Conservation (phyloP, 2,797 vertebrate genomes). For the Enteromius treurensis region DNA sequence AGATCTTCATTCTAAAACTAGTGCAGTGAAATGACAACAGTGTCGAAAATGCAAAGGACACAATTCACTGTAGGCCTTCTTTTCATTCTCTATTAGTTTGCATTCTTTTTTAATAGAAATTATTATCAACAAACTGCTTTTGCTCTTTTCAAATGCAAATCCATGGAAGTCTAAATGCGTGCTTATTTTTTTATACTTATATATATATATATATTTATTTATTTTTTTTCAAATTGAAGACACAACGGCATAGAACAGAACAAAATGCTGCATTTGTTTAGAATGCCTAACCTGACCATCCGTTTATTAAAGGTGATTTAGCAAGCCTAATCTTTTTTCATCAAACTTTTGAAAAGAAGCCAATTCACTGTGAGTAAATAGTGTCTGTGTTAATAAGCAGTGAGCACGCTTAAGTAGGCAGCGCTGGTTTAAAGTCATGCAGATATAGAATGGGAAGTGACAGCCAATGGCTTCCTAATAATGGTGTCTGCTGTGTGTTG, state of each 20-base stretch:
- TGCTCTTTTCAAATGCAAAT: background rate
- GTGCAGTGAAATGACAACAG: conserved; percentile 14
- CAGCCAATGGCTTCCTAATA: conserved; percentile 74
- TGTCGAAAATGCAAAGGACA: background rate
- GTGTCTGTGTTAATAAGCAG: conserved; percentile 57
- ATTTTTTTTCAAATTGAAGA: background rate
- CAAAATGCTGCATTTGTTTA: too few species aligned
- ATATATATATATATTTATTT: too few species aligned
- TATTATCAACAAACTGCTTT: background rate
- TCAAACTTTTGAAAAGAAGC: conserved; percentile 59
- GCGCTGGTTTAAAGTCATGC: conserved; percentile 54
- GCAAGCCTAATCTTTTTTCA: background rate
- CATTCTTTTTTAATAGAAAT: background rate
- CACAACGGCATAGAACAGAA: background rate
- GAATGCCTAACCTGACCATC: background rate
- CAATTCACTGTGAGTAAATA: conserved; percentile 18
- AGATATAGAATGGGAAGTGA: conserved; percentile 76
- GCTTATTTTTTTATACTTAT: background rate
- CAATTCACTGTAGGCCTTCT: background rate
- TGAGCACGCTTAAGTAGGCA: conserved; percentile 53
- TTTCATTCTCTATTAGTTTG: background rate
- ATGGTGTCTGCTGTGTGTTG: conserved; percentile 73
- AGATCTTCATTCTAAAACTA: conserved; percentile 14
- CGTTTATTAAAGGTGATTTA: background rate
- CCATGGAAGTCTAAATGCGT: background rate